Evolutionary conservation across 2,797 vertebrate genomes (phyloP), one percentile per base, ranked within the genome.

Genomic region (Australoheros facetus): DNA sequence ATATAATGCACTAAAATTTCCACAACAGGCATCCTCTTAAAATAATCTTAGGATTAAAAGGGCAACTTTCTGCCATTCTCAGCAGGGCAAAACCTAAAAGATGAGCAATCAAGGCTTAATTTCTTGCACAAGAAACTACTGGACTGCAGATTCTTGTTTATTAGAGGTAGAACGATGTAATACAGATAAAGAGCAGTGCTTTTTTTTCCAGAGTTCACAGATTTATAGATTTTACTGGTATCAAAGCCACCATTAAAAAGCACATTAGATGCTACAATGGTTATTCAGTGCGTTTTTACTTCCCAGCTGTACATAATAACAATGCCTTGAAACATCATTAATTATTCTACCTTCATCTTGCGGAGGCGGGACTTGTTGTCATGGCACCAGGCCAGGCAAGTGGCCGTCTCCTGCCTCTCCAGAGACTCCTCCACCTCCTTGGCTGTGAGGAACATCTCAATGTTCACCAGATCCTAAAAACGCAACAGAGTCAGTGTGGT

Each of bases 361-460:
- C 98, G 97, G 73, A 99, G 97, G 81, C 98, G 97, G 77, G 98
- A 99, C 94, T 99, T 99, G 87, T 99, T 99, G 93, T 99, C 98
- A 17, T 99, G 98, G 93, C 98, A 99, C 98, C 98, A 99, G 83
- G 98, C 98, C 90, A 99, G 91, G 92, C 98, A 99, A 56, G 98
- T 99, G 88, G 97, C 97, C 0, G 98, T 99, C 93, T 99, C 98
- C 77, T 99, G 98, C 88, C 98, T 96, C 94, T 99, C 98, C 91
- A 99, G 94, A 57, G 98, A 99, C 90, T 99, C 98, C 79, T 99
- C 98, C 75, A 99, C 98, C 94, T 99, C 98, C 85, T 99, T 99
- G 82, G 98, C 98, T 64, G 98, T 99, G 90, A 99, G 96, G 92
- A 99, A 99, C 98, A 99, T 99, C 94, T 99, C 98, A 77, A 99